Conservation (phyloP, 2,113 vertebrate genomes). For the Corythornis madagascariensis region DNA sequence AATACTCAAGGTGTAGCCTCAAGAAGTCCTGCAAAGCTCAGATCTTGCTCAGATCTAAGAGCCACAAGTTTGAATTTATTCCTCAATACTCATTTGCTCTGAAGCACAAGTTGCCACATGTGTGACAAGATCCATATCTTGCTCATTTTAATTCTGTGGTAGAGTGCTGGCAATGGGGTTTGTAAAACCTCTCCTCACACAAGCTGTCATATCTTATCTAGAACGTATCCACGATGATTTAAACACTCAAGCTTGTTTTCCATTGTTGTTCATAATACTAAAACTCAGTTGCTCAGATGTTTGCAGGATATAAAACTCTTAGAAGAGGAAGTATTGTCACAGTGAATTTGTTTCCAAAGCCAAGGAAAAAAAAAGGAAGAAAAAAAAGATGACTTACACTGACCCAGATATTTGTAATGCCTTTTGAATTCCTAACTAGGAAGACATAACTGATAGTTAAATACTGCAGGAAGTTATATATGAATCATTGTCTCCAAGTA, state of each 20-base stretch:
- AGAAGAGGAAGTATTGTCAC: neutral
- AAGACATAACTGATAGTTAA: conserved; percentile 1
- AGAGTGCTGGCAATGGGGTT: neutral
- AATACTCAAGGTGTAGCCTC: too few species aligned
- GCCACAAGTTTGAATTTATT: neutral
- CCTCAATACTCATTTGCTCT: neutral
- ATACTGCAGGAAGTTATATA: neutral
- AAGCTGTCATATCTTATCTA: neutral
- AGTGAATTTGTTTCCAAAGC: conserved; percentile 9
- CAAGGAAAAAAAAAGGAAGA: neutral
- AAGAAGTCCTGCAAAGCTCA: neutral
- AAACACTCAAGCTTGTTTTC: neutral
- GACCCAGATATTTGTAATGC: neutral
- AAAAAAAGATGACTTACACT: neutral
- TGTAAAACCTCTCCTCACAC: neutral
- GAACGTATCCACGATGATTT: neutral
- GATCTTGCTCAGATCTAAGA: neutral
- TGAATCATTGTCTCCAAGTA: neutral
- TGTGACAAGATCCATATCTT: neutral
- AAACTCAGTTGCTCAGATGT: neutral
- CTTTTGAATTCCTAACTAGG: conserved; percentile 33
- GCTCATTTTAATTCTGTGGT: neutral
- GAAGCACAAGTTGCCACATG: neutral
- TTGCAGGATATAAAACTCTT: neutral
- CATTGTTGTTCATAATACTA: neutral